These are phyloP conservation scores for Ardeotis arabs DNA, from an alignment of 2,113 vertebrate genomes.

Conservation along the genomic window DNA sequence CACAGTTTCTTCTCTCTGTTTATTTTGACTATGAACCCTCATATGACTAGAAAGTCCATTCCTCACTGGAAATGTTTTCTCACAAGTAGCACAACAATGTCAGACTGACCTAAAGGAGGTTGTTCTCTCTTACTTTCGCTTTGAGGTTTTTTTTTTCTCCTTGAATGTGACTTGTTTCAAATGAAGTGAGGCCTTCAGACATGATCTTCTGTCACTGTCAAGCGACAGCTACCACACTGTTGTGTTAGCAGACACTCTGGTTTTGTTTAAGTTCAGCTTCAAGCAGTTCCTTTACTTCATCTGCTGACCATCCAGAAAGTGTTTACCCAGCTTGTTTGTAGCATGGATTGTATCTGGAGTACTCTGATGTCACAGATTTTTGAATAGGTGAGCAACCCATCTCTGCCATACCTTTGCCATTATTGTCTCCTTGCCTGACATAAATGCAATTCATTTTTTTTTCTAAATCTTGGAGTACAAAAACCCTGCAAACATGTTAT, in stretches of 20 bases:
- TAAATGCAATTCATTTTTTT: not conserved
- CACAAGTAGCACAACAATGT: constrained; percentile 25
- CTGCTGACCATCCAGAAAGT: not conserved
- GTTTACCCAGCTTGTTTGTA: not conserved
- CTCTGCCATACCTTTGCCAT: not conserved
- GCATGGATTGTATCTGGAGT: not conserved
- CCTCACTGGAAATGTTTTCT: not conserved
- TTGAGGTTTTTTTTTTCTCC: not conserved
- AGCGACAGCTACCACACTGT: not conserved
- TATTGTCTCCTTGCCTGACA: not conserved
- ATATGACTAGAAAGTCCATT: not conserved
- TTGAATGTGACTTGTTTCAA: not conserved
- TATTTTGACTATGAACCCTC: constrained; percentile 34
- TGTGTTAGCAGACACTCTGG: not conserved
- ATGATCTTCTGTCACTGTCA: not conserved
- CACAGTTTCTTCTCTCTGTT: not conserved
- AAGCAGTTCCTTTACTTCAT: not conserved
- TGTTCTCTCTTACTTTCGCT: not conserved
- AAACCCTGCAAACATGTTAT: not conserved
- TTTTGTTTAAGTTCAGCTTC: not conserved
- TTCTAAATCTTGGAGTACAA: not conserved
- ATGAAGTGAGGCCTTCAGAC: not conserved
- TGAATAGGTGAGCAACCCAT: not conserved
- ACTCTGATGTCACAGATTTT: not conserved
- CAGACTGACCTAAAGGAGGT: constrained; percentile 34